These are phyloP conservation scores for Cabera pusaria DNA, from an alignment of 2,888 invertebrate genomes.

Conservation along the genomic window DNA sequence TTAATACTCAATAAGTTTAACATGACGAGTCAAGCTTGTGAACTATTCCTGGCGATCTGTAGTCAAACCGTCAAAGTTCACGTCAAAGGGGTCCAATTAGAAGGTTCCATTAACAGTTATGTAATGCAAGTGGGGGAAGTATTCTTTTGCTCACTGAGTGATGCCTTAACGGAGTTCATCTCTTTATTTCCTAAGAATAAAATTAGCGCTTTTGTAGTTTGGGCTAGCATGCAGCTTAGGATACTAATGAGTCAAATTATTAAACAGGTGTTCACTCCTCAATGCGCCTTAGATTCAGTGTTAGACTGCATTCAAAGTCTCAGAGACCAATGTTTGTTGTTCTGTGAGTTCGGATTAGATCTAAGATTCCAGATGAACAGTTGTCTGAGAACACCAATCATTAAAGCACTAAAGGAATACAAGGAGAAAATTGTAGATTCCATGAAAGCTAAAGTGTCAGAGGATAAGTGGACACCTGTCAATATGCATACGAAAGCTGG, in stretches of 20 bases:
- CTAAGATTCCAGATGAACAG: slow-evolving; percentile 95
- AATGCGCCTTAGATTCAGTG: slow-evolving; percentile 91
- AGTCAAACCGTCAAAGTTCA: slow-evolving; percentile 92
- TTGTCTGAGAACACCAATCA: slow-evolving; percentile 89
- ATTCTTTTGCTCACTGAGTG: slow-evolving; percentile 91
- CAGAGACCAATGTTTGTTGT: slow-evolving; percentile 86
- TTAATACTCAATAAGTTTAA: slow-evolving; percentile 91
- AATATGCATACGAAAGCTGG: slow-evolving; percentile 90
- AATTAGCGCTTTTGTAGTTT: slow-evolving; percentile 89
- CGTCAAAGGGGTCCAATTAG: slow-evolving; percentile 90
- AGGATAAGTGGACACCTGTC: slow-evolving; percentile 94
- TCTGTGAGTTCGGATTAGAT: slow-evolving; percentile 91
- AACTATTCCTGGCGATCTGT: slow-evolving; percentile 91
- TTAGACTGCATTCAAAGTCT: slow-evolving; percentile 94
- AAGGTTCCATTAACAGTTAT: slow-evolving; percentile 91
- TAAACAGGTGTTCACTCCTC: slow-evolving; percentile 95
- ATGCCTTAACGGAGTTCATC: slow-evolving; percentile 84
- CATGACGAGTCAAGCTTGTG: slow-evolving; percentile 88
- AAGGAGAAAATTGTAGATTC: slow-evolving; percentile 92
- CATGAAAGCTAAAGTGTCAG: slow-evolving; percentile 88
- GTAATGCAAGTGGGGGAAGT: slow-evolving; percentile 91
- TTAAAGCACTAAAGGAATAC: slow-evolving; percentile 89
- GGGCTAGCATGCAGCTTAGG: slow-evolving; percentile 93
- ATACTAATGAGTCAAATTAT: slow-evolving; percentile 91
- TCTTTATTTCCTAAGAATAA: slow-evolving; percentile 91